Evolutionary conservation across 2,797 vertebrate genomes (phyloP), one percentile per base, ranked within the genome.

Genomic region (Sphenodon punctatus): DNA sequence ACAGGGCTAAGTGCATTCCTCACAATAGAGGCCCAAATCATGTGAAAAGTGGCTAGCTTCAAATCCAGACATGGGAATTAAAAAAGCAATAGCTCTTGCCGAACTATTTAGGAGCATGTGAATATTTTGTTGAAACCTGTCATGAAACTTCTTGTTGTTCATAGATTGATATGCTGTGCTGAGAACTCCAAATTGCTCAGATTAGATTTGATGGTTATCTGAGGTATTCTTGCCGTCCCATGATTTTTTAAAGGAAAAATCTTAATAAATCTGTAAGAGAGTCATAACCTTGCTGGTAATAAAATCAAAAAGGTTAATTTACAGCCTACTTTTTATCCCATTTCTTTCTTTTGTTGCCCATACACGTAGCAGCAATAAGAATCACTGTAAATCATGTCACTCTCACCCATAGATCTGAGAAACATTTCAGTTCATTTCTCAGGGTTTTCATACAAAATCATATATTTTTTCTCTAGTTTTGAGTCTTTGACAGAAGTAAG

Each of bases 371-470:
- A 60, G 49, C 36, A 22, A 11, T 25, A 30, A 61, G n/a, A n/a
- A 23, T 42, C 45, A 42, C 53, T 19, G 23, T 53, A 1, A 76
- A 41, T 34, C 38, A 58, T 42, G 72, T 38, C 0, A 0, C 46
- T 79, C 11, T 79, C 25, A 55, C 77, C 19, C 80, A 65, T 39
- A 49, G n/a, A 76, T 20, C 9, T 64, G 23, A 64, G 78, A 75
- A 19, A 75, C 59, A 42, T 13, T 61, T 6, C 10, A 64, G 16
- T 49, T 45, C 5, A 49, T 78, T 80, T 78, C 5, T 2, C n/a
- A 39, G 8, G 73, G 89, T 84, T 70, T n/a, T n/a, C n/a, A n/a
- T n/a, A n/a, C n/a, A n/a, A n/a, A n/a, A n/a, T n/a, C n/a, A n/a
- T n/a, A n/a, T n/a, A n/a, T n/a, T n/a, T n/a, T n/a, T n/a, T n/a